A percentile compares a stretch with the other conserved stretches of the same genome.
Evolutionary conservation across 2,888 invertebrate genomes (phyloP).

Genomic region (Xylocampa areola): DNA sequence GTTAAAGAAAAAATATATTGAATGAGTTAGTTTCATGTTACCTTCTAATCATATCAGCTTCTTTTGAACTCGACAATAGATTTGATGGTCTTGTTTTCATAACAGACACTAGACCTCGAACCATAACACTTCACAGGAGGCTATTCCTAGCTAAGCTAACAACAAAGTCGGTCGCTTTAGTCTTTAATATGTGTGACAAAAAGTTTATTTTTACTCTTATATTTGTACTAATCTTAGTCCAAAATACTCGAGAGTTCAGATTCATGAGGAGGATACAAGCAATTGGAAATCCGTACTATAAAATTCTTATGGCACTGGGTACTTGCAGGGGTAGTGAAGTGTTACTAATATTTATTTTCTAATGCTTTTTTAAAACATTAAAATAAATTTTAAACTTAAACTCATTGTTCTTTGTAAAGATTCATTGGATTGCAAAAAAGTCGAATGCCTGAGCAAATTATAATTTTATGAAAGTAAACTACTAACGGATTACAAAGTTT

Average conservation of each 20-base stretch:
- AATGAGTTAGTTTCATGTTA: not conserved
- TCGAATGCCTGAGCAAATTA: too few species aligned
- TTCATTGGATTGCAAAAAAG: too few species aligned
- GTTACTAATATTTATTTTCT: not conserved
- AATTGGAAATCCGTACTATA: conserved; percentile 74
- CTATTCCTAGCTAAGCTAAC: conserved; percentile 1
- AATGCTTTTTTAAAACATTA: too few species aligned
- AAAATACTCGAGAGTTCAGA: conserved; percentile 35
- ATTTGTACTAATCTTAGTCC: conserved; percentile 17
- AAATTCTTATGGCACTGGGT: conserved; percentile 75
- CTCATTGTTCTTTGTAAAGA: not conserved
- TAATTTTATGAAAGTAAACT: too few species aligned
- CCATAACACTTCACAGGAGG: not conserved
- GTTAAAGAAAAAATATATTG: not conserved
- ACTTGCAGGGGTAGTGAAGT: conserved; percentile 78
- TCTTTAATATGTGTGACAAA: conserved; percentile 21
- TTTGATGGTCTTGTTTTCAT: conserved; percentile 32
- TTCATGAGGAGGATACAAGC: conserved; percentile 68
- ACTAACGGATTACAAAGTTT: too few species aligned
- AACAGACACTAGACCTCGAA: conserved; percentile 28
- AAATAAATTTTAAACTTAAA: not conserved
- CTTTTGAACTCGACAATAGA: conserved; percentile 37
- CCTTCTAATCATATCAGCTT: not conserved
- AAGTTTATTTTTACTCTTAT: conserved; percentile 5
- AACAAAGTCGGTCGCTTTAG: not conserved